Percentiles rank a stretch among this genome's conserved stretches.
These are phyloP conservation scores for Agonopterix heracliana DNA, from an alignment of 2,888 invertebrate genomes.

Conservation along the genomic window DNA sequence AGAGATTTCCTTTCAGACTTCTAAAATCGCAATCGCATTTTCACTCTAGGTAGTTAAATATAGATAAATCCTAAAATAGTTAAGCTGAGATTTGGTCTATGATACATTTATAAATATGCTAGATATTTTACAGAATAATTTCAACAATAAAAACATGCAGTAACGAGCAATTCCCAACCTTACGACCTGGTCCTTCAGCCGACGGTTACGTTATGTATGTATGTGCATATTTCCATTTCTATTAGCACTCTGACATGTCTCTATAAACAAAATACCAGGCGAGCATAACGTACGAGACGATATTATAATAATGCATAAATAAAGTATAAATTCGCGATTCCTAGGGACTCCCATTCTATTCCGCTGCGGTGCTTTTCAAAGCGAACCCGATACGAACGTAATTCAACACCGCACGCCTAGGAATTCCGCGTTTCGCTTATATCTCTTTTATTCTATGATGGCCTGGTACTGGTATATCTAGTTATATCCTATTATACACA, in stretches of 20 bases:
- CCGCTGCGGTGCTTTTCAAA: slow-evolving; percentile 50
- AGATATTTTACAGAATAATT: too few relatives aligned
- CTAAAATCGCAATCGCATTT: too few relatives aligned
- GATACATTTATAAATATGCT: too few relatives aligned
- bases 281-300: slow-evolving; percentile 31
- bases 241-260: slow-evolving; percentile 17
- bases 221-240: slow-evolving; percentile 4
- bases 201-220: not conserved
- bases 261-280: slow-evolving; percentile 40
- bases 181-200: not conserved
- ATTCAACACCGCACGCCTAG: slow-evolving; percentile 51
- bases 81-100: too few relatives aligned
- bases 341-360: slow-evolving; percentile 39
- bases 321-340: slow-evolving; percentile 20
- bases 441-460: slow-evolving; percentile 32
- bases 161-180: too few relatives aligned
- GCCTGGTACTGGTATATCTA: not conserved
- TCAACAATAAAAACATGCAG: too few relatives aligned
- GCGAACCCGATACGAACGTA: slow-evolving; percentile 49
- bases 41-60: too few relatives aligned
- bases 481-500: too few relatives aligned
- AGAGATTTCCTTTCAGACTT: too few relatives aligned
- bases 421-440: slow-evolving; percentile 46
- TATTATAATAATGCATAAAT: slow-evolving; percentile 15
- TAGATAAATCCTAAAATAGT: too few relatives aligned